A percentile compares a stretch with the other conserved stretches of the same genome.
Evolutionary conservation across 1,140 invertebrate genomes (phyloP).

Genomic region (Ostrea edulis): DNA sequence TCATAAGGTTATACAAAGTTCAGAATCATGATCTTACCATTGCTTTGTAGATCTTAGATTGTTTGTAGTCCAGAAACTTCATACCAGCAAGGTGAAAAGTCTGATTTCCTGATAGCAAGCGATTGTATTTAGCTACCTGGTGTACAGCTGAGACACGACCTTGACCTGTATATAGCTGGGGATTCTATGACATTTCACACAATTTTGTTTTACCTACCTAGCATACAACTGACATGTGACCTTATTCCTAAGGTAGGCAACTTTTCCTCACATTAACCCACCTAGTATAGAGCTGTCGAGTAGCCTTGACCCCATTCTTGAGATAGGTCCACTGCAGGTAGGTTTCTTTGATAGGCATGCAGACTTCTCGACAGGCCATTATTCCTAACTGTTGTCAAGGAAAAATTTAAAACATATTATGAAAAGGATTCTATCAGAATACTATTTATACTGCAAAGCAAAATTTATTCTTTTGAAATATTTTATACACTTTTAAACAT

Average conservation of each 20-base stretch:
- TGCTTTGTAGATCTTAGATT: too few relatives aligned
- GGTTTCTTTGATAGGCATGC: slow-evolving; percentile 53
- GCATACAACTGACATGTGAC: too few relatives aligned
- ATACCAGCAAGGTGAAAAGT: too few relatives aligned
- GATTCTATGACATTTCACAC: too few relatives aligned
- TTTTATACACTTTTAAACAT: neutral
- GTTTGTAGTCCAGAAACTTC: too few relatives aligned
- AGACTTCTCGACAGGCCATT: slow-evolving; percentile 28
- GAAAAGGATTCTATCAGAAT: neutral
- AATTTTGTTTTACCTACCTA: too few relatives aligned
- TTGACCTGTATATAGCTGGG: too few relatives aligned
- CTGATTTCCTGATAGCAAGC: too few relatives aligned
- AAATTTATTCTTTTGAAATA: neutral
- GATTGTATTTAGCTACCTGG: neutral
- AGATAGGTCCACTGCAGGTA: slow-evolving; percentile 60
- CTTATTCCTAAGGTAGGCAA: too few relatives aligned
- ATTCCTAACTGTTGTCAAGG: slow-evolving; percentile 36
- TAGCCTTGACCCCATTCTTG: slow-evolving; percentile 47
- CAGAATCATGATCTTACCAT: too few relatives aligned
- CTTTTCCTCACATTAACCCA: slow-evolving; percentile 12
- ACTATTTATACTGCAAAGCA: neutral
- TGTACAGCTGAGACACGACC: neutral
- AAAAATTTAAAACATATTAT: neutral
- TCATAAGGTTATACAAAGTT: too few relatives aligned
- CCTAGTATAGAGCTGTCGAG: slow-evolving; percentile 57